A percentile compares a stretch with the other conserved stretches of the same genome.
phyloP scores from a whole-genome alignment of 2,797 vertebrate species.

The Pyrocephalus nanus region DNA sequence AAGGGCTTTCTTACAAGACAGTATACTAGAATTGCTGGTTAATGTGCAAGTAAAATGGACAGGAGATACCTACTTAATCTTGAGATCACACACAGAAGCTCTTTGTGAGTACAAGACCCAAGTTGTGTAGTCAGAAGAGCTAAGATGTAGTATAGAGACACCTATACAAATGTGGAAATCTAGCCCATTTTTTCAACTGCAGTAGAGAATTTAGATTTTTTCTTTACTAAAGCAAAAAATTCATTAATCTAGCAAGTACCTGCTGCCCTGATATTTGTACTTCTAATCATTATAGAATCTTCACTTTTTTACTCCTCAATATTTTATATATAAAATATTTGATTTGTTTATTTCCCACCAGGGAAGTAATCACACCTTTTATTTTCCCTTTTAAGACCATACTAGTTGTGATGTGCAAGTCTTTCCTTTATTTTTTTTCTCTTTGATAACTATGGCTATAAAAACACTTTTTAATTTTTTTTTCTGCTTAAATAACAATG shows the following conservation, averaged over 20 bases:
- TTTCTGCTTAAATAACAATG: neutral
- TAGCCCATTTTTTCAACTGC: neutral
- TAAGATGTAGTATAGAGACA: neutral
- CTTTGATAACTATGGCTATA: neutral
- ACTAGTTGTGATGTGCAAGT: neutral
- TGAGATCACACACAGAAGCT: neutral
- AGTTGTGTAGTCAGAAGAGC: neutral
- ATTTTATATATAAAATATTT: neutral
- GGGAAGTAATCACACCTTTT: neutral
- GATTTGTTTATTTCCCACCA: neutral
- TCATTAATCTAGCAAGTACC: neutral
- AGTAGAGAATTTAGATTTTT: neutral
- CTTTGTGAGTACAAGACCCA: neutral
- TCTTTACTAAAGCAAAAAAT: neutral
- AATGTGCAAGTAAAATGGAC: neutral
- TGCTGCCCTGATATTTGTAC: neutral
- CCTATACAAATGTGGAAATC: neutral
- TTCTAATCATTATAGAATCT: neutral
- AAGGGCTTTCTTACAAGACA: neutral
- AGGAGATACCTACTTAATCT: neutral
- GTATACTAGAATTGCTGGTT: neutral
- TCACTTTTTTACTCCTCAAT: neutral
- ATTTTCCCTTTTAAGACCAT: neutral
- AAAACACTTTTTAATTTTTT: neutral
- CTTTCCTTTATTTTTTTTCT: neutral